Base-by-base conservation (phyloP, 2,888 invertebrate species). In the Acleris emargana region DNA sequence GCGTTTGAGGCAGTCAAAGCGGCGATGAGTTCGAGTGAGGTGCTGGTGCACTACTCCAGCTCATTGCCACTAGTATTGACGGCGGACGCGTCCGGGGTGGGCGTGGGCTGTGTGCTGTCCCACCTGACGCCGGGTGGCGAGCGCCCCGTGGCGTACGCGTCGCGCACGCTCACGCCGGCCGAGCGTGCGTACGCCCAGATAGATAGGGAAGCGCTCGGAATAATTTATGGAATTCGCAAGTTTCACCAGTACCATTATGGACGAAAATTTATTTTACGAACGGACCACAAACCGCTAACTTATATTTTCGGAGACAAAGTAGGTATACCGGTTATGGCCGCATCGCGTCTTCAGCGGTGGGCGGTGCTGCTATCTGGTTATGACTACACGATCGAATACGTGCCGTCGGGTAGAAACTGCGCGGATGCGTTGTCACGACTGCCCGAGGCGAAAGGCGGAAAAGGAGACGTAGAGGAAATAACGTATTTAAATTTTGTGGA, bases 341-440 rank as follows among this genome's bases (percentile, higher is more conserved):
- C 68, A 3, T 63, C 61, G 3, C 58, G 67, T 2, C 5, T 69
- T 6, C 69, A 69, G 25, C 47, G 67, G 0, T 70, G 62, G 63
- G 69, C 69, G 0, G 57, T 69, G 0, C 17, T 64, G 20, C 45
- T 71, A 9, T 54, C 69, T 1, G 71, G 66, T 1, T 69, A 71
- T 25, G 51, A 59, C 13, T 71, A 67, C 49, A 52, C 58, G 9
- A 71, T 72, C 0, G 68, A 71, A 32, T 70, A 68, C 49, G 67
- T 70, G 0, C 1, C 58, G 0, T 64, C 69, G 5, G 7, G 6
- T 1, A 64, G 62, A 20, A 72, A 72, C 50, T 58, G 67, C 18
- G 67, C 67, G 0, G 67, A 67, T n/a, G 68, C 66, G 1, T 18
- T 64, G 13, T 67, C 69, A 3, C 7, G 64, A 43, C 32, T 67